These are phyloP conservation scores for Parascotia fuliginaria DNA, from an alignment of 2,888 invertebrate species.

Conservation along the genomic window DNA sequence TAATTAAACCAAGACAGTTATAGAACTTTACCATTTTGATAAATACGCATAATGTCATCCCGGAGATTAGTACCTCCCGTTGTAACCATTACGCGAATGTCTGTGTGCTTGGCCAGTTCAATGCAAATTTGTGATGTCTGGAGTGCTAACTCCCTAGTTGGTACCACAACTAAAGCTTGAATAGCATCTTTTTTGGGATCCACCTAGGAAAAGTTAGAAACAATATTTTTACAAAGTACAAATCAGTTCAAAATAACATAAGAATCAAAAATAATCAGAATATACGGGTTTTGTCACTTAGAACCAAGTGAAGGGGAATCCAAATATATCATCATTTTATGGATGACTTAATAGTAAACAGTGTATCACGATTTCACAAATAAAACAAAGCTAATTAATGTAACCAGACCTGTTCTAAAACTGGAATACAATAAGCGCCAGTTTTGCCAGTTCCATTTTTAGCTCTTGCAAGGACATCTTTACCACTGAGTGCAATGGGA, in stretches of 20 bases:
- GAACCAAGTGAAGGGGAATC: constrained; percentile 83
- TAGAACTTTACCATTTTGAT: constrained; percentile 94
- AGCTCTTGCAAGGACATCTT: constrained; percentile 98
- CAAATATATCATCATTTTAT: constrained; percentile 75
- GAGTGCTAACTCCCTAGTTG: constrained; percentile 98
- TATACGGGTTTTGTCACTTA: constrained; percentile 74
- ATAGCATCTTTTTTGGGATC: constrained; percentile 96
- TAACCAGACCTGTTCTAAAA: constrained; percentile 92
- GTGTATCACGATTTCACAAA: too few species aligned
- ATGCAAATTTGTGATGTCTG: constrained; percentile 99
- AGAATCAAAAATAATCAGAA: constrained; percentile 19
- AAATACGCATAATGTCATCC: constrained; percentile 99
- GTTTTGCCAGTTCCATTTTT: constrained; percentile 99
- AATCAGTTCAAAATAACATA: neutral
- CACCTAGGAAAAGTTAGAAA: constrained; percentile 74
- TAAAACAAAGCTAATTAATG: too few species aligned
- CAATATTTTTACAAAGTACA: neutral
- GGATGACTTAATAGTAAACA: too few species aligned
- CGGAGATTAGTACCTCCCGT: constrained; percentile 99
- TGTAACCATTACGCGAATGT: constrained; percentile 99
- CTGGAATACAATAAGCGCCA: constrained; percentile 99
- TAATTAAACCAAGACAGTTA: constrained; percentile 11
- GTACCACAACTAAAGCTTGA: constrained; percentile 99
- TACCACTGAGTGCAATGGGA: constrained; percentile 98
- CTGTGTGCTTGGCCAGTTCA: constrained; percentile 98